Conservation (phyloP, 2,888 invertebrate genomes). For the Hemaris fuciformis region DNA sequence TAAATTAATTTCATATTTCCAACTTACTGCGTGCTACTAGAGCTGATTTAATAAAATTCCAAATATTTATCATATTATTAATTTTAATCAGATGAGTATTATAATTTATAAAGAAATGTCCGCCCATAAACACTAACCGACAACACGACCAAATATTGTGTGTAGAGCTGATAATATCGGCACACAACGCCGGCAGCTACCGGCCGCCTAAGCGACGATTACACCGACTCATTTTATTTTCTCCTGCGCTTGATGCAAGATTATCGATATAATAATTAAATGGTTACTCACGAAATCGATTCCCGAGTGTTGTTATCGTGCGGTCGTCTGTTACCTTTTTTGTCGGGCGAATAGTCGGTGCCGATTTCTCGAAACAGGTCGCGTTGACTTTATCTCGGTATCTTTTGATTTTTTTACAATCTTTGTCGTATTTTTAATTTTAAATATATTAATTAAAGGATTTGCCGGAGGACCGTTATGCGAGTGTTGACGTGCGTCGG, state of each 20-base stretch:
- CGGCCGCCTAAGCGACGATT: slow-evolving; percentile 81
- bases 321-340: slow-evolving; percentile 74
- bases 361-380: slow-evolving; percentile 9
- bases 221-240: slow-evolving; percentile 73
- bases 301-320: slow-evolving; percentile 80
- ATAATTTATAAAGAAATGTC: too few relatives aligned
- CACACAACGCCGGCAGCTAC: slow-evolving; percentile 76
- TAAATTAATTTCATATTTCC: too few relatives aligned
- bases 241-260: slow-evolving; percentile 70
- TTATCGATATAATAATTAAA: slow-evolving; percentile 82
- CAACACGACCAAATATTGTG: slow-evolving; percentile 2
- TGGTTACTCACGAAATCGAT: slow-evolving; percentile 82
- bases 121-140: slow-evolving; percentile 8
- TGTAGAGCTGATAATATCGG: slow-evolving; percentile 65
- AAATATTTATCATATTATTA: not conserved
- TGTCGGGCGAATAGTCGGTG: slow-evolving; percentile 55
- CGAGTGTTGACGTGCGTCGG: not conserved
- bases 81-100: not conserved
- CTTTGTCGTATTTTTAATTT: not conserved
- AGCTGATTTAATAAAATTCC: too few relatives aligned
- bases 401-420: slow-evolving; percentile 9
- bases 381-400: slow-evolving; percentile 8
- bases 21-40: too few relatives aligned
- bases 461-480: not conserved
- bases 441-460: slow-evolving; percentile 8